Conservation (phyloP, 2,797 vertebrate genomes). For the Bradypodion pumilum region DNA sequence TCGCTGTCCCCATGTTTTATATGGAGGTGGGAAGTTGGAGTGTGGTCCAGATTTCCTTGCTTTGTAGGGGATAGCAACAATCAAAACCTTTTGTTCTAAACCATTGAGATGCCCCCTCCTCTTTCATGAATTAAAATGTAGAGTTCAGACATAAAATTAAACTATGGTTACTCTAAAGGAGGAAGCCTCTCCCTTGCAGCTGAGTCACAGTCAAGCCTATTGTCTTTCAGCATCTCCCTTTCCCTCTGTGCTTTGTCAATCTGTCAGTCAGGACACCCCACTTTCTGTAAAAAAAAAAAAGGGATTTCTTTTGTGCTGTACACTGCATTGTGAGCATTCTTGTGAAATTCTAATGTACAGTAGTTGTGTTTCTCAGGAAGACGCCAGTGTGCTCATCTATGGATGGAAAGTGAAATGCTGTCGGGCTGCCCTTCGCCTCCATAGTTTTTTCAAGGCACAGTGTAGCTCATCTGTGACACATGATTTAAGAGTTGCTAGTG, state of each 20-base stretch:
- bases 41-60: too few species aligned
- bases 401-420: background rate
- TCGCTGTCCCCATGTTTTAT: too few species aligned
- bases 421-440: background rate
- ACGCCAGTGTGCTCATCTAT: too few species aligned
- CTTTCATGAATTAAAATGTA: background rate
- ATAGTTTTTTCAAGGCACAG: background rate
- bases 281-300: background rate
- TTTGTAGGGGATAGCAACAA: too few species aligned
- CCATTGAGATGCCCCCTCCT: too few species aligned
- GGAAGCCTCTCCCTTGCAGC: background rate
- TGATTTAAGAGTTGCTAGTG: background rate
- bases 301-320: background rate
- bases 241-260: background rate
- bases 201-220: background rate
- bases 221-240: background rate
- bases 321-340: background rate
- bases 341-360: background rate
- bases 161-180: background rate
- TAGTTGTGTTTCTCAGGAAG: too few species aligned
- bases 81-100: too few species aligned
- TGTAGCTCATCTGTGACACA: background rate
- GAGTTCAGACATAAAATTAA: background rate
- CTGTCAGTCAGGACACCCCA: background rate
- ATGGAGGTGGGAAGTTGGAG: too few species aligned